Conservation (phyloP, 2,113 vertebrate species). For the Corynorhinus townsendii region DNA sequence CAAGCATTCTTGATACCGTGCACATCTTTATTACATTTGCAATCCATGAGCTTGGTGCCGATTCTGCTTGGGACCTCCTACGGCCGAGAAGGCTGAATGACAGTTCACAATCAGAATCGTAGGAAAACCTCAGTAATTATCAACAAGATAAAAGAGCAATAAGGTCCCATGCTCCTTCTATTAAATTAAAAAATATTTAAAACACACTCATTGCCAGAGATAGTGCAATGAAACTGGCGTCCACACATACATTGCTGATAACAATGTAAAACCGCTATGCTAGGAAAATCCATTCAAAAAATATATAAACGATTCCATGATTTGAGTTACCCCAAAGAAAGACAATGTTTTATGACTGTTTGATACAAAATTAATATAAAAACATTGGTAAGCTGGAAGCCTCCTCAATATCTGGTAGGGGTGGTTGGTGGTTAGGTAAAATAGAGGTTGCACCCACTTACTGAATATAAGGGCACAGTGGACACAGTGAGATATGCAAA, state of each 20-base stretch:
- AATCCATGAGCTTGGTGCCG: background rate
- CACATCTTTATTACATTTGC: constrained; percentile 21
- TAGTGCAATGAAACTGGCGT: background rate
- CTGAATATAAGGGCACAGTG: background rate
- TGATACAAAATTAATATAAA: background rate
- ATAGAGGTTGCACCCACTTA: background rate
- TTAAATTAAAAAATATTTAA: background rate
- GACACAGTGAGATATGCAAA: background rate
- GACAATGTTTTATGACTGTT: background rate
- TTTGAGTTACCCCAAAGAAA: background rate
- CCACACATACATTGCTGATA: background rate
- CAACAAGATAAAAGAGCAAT: background rate
- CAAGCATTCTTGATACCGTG: constrained; percentile 46
- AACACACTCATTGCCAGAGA: background rate
- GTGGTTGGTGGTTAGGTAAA: background rate
- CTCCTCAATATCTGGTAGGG: background rate
- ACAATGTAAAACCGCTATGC: background rate
- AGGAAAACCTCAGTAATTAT: background rate
- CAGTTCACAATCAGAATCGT: background rate
- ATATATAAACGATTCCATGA: background rate
- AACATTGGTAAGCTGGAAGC: background rate
- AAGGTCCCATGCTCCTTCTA: background rate
- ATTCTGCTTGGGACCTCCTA: background rate
- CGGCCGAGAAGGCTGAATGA: background rate
- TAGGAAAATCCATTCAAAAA: background rate